These are phyloP conservation scores for Cygnus olor DNA, from an alignment of 2,797 vertebrate genomes.

Conservation along the genomic window DNA sequence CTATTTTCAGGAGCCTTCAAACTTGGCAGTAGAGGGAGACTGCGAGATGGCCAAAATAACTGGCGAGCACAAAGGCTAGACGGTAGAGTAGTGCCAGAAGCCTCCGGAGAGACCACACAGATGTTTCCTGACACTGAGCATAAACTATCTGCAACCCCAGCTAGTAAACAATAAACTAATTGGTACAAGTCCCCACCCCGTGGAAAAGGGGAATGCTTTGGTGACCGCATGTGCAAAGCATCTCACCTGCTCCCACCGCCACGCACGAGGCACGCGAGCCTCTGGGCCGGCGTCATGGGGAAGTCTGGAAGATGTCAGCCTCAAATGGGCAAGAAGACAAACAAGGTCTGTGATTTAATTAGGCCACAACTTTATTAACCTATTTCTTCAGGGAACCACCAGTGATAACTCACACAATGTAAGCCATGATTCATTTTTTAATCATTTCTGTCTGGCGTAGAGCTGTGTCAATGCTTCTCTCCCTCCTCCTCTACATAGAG, in stretches of 20 bases:
- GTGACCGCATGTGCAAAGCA: neutral
- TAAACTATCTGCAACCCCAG: neutral
- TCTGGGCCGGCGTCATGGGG: neutral
- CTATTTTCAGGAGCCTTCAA: neutral
- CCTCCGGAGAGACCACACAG: conserved; percentile 3
- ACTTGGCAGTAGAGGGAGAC: conserved; percentile 43
- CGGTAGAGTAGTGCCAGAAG: neutral
- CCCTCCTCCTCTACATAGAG: neutral
- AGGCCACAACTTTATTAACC: conserved; percentile 56
- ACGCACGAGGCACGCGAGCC: neutral
- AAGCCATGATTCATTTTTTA: conserved; percentile 25
- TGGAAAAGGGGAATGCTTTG: neutral
- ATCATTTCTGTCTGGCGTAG: conserved; percentile 41
- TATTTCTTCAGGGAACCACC: conserved; percentile 34
- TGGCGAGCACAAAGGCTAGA: neutral
- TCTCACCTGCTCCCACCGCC: neutral
- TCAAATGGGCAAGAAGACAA: neutral
- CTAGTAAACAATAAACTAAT: neutral
- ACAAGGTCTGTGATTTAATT: conserved; percentile 22
- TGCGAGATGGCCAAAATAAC: neutral
- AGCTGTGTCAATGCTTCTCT: neutral
- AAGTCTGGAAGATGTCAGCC: neutral
- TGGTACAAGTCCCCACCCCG: neutral
- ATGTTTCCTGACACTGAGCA: conserved; percentile 1
- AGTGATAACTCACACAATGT: neutral